Evolutionary conservation across 64 coral and sea anemone species (phyloP), one percentile per base, ranked within the genome.

Genomic region (Stichodactyla mertensii): DNA sequence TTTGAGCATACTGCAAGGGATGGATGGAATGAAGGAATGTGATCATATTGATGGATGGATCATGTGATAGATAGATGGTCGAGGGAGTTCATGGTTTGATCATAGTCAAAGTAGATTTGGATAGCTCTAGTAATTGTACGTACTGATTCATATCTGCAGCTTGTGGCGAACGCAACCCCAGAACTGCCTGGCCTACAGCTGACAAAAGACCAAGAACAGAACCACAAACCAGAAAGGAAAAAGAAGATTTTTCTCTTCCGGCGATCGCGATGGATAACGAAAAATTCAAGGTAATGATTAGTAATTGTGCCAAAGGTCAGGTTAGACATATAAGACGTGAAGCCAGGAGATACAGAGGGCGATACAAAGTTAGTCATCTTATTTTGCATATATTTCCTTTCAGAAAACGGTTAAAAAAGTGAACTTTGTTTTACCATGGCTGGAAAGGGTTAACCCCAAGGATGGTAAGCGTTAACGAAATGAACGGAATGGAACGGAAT

Each of bases 391-490:
- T 64, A 64, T 71, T 80, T 64, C 51, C 52, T 83, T 45, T 31
- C 86, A 95, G 93, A 95, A 95, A 91, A 86, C 89, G 28, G 86
- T 85, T 7, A 87, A 91, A 80, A 95, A 89, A 61, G 82, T 94
- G 4, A 79, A 82, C 52, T 82, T 82, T 82, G 83, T 55, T 11
- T 74, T 91, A 79, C 89, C 89, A 7, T 88, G 60, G 71, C 77
- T 91, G 27, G 77, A 62, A 86, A 64, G 58, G 20, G 6, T 83
- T 52, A 94, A 82, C 51, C 36, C 82, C 16, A 79, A 56, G n/a
- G 86, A 91, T 60, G 83, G 93, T 95, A 86, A 82, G 89, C 3
- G 3, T 45, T 45, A 45, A 45, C 36, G 3, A 45, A 2, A 45
- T 45, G 36, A 45, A 45, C 36, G 36, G 36, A 45, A 2, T 45